Evolutionary conservation across 2,113 vertebrate genomes (phyloP), one percentile per base, ranked within the genome.

Genomic region (Agapornis roseicollis): DNA sequence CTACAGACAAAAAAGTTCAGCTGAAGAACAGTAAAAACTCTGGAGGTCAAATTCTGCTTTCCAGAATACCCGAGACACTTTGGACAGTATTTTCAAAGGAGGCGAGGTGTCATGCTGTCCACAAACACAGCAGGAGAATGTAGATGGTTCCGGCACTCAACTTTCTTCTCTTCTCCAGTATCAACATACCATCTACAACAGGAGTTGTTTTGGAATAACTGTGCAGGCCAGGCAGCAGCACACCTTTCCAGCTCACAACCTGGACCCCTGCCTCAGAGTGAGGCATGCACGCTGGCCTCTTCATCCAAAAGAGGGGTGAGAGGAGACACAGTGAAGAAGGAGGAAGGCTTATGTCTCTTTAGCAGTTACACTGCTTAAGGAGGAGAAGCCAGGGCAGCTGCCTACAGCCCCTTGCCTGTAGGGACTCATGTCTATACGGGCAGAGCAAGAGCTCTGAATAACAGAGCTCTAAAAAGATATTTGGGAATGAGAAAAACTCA

Each of bases 361-460:
- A 85, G 42, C 5, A 35, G 15, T 80, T 55, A 46, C 39, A 17
- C n/a, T 69, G 33, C 5, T 6, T 42, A 55, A 65, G 13, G 5
- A 2, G 19, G 6, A 46, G 12, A 90, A 83, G 68, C 17, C 2
- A 0, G 22, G 16, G 10, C 25, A 81, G 52, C 33, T 89, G 53
- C 42, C 29, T 41, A 39, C 17, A 37, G 20, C 17, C 24, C 15
- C 24, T 65, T 44, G 28, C 35, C 46, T 80, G 12, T 29, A 63
- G 46, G 73, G 13, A 49, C 17, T 44, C 6, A 0, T 35, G 31
- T 44, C 25, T 50, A 33, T 37, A 50, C 0, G 0, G 39, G 8
- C 28, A 60, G 13, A 83, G 15, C 52, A 18, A 0, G 3, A 81
- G 46, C 42, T 77, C 58, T 29, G 64, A 37, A 29, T 84, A 50